Evolutionary conservation across 2,113 vertebrate species (phyloP), one percentile per base, ranked within the genome.

Genomic region (Macroglossus sobrinus): DNA sequence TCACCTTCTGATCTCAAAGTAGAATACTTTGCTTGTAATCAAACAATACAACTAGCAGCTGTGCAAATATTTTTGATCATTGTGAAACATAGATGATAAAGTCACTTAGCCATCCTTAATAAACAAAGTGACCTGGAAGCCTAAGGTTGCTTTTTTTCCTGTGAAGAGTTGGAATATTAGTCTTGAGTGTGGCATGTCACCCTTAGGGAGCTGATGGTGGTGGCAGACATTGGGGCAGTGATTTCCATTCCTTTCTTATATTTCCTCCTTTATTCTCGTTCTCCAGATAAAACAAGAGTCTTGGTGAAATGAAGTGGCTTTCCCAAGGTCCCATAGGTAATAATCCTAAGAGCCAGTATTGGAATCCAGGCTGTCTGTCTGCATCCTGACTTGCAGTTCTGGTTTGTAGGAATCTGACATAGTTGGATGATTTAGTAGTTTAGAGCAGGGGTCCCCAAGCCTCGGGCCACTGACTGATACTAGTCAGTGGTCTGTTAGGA

Each of bases 241-340:
- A 38, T 89, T 84, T 96, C 66, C 94, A 13, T 72, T 86, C 84
- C 57, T 97, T 88, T 24, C n/a, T 30, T 57, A 40, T 76, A 40
- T 74, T 84, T 94, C 79, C 30, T 91, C n/a, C 9, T 19, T 66
- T 81, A 57, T 75, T 88, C 63, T 3, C 38, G n/a, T 88, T 95
- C 28, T 93, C 33, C n/a, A 84, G 59, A 38, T 91, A 71, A 84
- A 90, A 59, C n/a, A 47, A 95, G 95, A 78, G 14, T 74, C 22
- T 55, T 78, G 14, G 30, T 74, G 79, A 79, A 88, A 82, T n/a
- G 47, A 92, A 66, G 47, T 69, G 10, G 28, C 26, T 81, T 74
- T 87, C 47, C 8, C 28, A 63, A 8, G 30, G 81, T 50, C 43
- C n/a, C 63, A 53, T 12, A 40, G 95, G 15, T 69, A 76, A 40